These are phyloP conservation scores for Anabas testudineus DNA, from an alignment of 2,797 vertebrate species.

Conservation along the genomic window DNA sequence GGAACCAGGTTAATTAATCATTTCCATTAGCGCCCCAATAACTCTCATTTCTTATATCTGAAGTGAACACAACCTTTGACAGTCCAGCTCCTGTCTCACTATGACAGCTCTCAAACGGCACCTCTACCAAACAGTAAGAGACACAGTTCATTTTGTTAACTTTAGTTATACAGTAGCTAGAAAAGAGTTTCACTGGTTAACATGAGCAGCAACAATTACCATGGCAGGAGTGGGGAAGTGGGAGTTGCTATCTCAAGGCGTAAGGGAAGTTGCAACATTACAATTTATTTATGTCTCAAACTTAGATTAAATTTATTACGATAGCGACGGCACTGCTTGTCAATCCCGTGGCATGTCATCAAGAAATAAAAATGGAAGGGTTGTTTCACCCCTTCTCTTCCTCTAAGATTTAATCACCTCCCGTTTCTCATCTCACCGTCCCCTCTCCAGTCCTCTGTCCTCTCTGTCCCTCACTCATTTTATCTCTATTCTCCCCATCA, in stretches of 20 bases:
- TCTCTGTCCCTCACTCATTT: constrained; percentile 27
- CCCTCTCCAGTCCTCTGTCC: constrained; percentile 2
- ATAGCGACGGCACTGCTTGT: background rate
- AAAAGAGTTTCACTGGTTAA: too few relatives aligned
- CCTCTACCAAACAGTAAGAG: too few relatives aligned
- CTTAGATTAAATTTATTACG: constrained; percentile 4
- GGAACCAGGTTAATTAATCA: constrained; percentile 47
- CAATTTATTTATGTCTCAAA: constrained; percentile 2
- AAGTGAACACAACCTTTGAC: too few relatives aligned
- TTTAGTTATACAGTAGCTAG: too few relatives aligned
- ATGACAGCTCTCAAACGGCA: too few relatives aligned
- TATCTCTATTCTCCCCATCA: constrained; percentile 48
- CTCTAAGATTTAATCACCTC: constrained; percentile 13
- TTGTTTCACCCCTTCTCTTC: background rate
- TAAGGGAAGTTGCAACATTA: background rate
- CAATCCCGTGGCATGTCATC: background rate
- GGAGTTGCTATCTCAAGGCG: too few relatives aligned
- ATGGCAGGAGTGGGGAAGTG: too few relatives aligned
- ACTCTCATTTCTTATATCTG: background rate
- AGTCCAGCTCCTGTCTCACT: too few relatives aligned
- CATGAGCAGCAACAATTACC: too few relatives aligned
- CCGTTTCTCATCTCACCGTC: constrained; percentile 9
- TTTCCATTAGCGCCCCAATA: constrained; percentile 69
- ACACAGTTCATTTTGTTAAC: too few relatives aligned
- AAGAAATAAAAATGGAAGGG: background rate